Evolutionary conservation across 2,113 vertebrate species (phyloP), one percentile per base, ranked within the genome.

Genomic region (Nicator chloris): DNA sequence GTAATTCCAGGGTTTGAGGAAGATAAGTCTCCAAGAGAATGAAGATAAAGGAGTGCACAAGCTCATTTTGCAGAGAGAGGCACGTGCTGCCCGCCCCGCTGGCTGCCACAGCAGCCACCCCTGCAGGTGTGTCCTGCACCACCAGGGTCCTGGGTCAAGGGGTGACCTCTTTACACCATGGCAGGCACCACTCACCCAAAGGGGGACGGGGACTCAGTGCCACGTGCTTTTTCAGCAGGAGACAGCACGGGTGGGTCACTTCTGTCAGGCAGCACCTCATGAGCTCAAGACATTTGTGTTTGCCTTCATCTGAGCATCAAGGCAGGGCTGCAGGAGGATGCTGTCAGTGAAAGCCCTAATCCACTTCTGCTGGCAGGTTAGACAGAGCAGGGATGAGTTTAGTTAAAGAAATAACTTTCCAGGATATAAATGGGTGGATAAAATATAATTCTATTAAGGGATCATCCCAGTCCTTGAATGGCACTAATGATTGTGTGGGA

Each of bases 51-150:
- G 0, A 4, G 16, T 15, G 57, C 0, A 6, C 13, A 37, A 53
- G 33, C 57, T 77, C 10, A 3, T 54, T 65, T 50, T 63, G 50
- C 72, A 61, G 64, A 54, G 40, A 35, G 18, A 31, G 8, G 15
- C 0, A 0, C 3, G 8, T 57, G 75, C 82, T 3, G 4, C 65
- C 33, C 0, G 0, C 14, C 60, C 37, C 1, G 3, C 28, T 9
- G 44, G 42, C 65, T 26, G 42, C 69, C 63, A 59, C 51, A 18
- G 13, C 17, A 28, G 37, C 59, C 26, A 20, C 59, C 13, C 42
- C 15, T 63, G 49, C 81, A 39, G 39, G 0, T 2, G 33, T 47
- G 28, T 49, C 75, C 72, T 66, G 61, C 44, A 26, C 28, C 45
- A 8, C 0, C 0, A 17, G 56, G 28, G 40, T 18, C 39, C 33